phyloP scores from a whole-genome alignment of 2,113 vertebrate genomes.

The Crotalus helleri region DNA sequence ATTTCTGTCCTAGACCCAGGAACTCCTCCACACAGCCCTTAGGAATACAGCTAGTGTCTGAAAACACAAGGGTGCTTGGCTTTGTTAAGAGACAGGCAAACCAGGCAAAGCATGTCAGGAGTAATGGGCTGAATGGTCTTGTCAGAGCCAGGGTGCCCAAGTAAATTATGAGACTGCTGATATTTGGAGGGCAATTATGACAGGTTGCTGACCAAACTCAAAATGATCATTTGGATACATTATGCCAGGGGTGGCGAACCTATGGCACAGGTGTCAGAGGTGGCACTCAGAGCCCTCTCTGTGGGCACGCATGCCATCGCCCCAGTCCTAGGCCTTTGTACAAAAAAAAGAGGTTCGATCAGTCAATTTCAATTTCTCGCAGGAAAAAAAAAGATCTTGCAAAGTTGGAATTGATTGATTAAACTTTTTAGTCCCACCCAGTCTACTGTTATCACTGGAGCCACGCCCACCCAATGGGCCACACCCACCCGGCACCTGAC shows the following conservation, averaged over 20 bases:
- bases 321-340: too few species aligned
- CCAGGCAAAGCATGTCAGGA: background rate
- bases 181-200: background rate
- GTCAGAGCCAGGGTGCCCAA: background rate
- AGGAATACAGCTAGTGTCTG: background rate
- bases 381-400: too few species aligned
- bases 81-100: background rate
- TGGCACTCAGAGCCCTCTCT: too few species aligned
- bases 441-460: too few species aligned
- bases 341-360: too few species aligned
- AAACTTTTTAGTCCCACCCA: too few species aligned
- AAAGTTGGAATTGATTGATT: too few species aligned
- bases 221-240: background rate
- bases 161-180: background rate
- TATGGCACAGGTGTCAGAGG: too few species aligned
- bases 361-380: too few species aligned
- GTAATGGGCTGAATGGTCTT: background rate
- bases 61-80: background rate
- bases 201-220: background rate
- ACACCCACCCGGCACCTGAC: too few species aligned
- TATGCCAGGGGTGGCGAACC: background rate
- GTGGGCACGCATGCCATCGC: too few species aligned
- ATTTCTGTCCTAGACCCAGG: background rate
- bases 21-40: background rate
- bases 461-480: too few species aligned